A percentile compares a stretch with the other conserved stretches of the same genome.
These are phyloP conservation scores for Callocephalon fimbriatum DNA, from an alignment of 2,113 vertebrate species.

Conservation along the genomic window DNA sequence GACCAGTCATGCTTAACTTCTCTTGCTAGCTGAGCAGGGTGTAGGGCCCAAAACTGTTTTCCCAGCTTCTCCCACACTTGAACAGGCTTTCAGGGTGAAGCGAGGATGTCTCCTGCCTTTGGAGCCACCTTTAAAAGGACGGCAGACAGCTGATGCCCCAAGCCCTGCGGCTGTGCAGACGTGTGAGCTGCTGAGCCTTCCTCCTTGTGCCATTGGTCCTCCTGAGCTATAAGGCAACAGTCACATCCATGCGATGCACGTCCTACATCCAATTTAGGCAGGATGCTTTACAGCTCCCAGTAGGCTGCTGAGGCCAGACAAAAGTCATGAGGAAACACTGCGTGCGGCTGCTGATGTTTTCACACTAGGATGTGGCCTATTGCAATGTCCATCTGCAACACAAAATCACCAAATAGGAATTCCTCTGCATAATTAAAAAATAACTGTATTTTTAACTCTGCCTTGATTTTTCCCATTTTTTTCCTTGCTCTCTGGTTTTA, in stretches of 20 bases:
- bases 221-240: not conserved
- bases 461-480: not conserved
- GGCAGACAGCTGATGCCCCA: not conserved
- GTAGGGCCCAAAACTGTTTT: not conserved
- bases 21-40: not conserved
- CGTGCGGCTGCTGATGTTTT: rapidly evolving
- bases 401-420: not conserved
- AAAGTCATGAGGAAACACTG: not conserved
- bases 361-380: not conserved
- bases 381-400: not conserved
- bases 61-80: rapidly evolving
- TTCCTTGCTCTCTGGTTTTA: not conserved
- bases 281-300: rapidly evolving
- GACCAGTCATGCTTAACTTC: not conserved
- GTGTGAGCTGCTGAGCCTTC: not conserved
- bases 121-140: not conserved
- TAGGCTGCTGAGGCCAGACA: not conserved
- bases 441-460: not conserved
- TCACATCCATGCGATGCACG: not conserved
- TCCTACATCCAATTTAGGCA: not conserved
- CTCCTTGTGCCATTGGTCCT: not conserved
- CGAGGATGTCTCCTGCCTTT: not conserved
- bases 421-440: not conserved
- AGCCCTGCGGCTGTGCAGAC: not conserved
- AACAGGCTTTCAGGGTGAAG: not conserved